These are phyloP conservation scores for Adrianichthys oophorus DNA, from an alignment of 2,797 vertebrate genomes.

Conservation along the genomic window DNA sequence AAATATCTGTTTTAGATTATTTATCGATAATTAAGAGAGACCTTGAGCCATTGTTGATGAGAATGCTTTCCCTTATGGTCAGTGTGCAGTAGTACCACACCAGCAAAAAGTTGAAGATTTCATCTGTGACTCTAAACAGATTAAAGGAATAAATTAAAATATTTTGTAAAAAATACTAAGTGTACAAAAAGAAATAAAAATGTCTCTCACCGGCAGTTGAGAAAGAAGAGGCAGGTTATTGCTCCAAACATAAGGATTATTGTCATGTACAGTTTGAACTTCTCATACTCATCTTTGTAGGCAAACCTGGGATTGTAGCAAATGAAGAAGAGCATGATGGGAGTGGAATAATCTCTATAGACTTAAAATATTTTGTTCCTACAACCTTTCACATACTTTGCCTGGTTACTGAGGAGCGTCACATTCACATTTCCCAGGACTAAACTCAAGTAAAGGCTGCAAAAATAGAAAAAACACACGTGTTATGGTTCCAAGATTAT, in stretches of 20 bases:
- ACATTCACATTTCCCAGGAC: slow-evolving; percentile 97
- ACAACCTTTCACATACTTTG: slow-evolving; percentile 83
- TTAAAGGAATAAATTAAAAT: background rate
- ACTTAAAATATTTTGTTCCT: background rate
- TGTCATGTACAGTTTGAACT: slow-evolving; percentile 98
- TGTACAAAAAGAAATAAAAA: background rate
- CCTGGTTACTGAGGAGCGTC: slow-evolving; percentile 95
- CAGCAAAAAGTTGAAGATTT: slow-evolving; percentile 96
- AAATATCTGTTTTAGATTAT: background rate
- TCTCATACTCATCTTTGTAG: slow-evolving; percentile 99
- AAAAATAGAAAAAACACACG: slow-evolving; percentile 1
- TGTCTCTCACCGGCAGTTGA: slow-evolving; percentile 88
- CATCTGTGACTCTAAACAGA: slow-evolving; percentile 88
- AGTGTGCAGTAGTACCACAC: slow-evolving; percentile 99
- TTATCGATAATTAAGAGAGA: slow-evolving; percentile 50
- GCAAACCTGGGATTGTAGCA: slow-evolving; percentile 82
- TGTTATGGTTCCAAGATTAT: too few relatives aligned
- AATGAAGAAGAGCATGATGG: background rate
- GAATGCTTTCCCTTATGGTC: slow-evolving; percentile 96
- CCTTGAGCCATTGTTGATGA: slow-evolving; percentile 97
- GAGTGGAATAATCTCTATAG: background rate
- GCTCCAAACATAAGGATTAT: slow-evolving; percentile 95
- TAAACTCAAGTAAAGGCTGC: slow-evolving; percentile 92
- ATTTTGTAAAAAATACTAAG: background rate
- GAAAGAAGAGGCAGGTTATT: slow-evolving; percentile 90